A percentile compares a stretch with the other conserved stretches of the same genome.
Evolutionary conservation across 1,140 invertebrate species (phyloP).

Genomic region (Chironomus striatipennis): DNA sequence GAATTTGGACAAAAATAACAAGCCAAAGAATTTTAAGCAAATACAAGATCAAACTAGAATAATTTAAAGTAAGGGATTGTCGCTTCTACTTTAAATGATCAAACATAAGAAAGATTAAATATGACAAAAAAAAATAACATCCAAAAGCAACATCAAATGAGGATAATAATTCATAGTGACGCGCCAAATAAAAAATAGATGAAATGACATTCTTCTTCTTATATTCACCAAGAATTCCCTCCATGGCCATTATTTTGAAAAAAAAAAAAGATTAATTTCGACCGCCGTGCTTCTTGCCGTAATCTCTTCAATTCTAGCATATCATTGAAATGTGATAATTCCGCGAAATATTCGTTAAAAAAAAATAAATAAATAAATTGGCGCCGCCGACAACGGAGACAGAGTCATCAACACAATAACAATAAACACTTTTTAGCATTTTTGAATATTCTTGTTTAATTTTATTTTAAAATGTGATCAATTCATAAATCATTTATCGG

Average conservation of each 20-base stretch:
- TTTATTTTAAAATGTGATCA: background rate
- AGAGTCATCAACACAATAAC: background rate
- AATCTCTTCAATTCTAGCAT: background rate
- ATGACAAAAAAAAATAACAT: background rate
- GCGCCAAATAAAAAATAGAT: background rate
- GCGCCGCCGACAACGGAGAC: background rate
- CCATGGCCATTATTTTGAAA: too few relatives aligned
- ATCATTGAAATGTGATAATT: background rate
- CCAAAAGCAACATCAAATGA: background rate
- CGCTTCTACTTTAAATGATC: too few relatives aligned
- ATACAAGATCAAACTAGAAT: too few relatives aligned
- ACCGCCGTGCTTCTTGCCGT: too few relatives aligned
- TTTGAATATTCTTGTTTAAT: background rate
- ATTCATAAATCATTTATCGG: background rate
- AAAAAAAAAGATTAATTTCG: too few relatives aligned
- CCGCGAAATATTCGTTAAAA: background rate
- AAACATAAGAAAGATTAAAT: too few relatives aligned
- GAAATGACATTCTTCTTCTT: too few relatives aligned
- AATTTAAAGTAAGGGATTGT: too few relatives aligned
- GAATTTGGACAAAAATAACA: background rate
- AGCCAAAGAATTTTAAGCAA: too few relatives aligned
- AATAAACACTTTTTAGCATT: constrained; percentile 7
- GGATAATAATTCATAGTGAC: background rate
- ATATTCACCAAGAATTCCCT: too few relatives aligned
- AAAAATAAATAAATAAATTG: background rate